Evolutionary conservation across 53 echinoderm and acorn worm species (phyloP).

Genomic region (Patiria pectinifera): DNA sequence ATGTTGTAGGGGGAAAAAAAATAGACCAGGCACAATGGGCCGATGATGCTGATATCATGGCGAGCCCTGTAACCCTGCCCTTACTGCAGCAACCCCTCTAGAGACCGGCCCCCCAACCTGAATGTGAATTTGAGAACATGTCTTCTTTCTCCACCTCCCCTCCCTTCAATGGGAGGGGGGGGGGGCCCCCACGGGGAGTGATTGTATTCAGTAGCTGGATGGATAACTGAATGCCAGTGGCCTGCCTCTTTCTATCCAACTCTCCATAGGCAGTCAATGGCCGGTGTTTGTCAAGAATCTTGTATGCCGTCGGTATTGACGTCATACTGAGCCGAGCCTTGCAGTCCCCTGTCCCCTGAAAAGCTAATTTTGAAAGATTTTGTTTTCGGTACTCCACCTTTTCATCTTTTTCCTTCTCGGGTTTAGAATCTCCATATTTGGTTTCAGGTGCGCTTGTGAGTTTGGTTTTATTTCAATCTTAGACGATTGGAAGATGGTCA

Average conservation of each 20-base stretch:
- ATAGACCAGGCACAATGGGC: slow-evolving; percentile 54
- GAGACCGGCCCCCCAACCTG: not conserved
- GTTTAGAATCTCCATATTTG: not conserved
- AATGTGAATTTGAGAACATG: slow-evolving; percentile 38
- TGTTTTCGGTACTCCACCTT: not conserved
- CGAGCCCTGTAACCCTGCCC: slow-evolving; percentile 21
- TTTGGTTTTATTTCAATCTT: not conserved
- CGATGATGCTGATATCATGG: slow-evolving; percentile 20
- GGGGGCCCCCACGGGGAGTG: not conserved
- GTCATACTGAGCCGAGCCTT: slow-evolving; percentile 38
- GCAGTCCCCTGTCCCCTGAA: not conserved
- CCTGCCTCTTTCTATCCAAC: not conserved
- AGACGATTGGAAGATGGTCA: not conserved
- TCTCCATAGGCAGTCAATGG: not conserved
- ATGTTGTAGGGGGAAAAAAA: not conserved
- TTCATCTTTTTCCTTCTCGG: not conserved
- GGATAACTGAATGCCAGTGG: slow-evolving; percentile 34
- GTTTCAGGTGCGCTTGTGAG: not conserved
- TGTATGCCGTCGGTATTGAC: slow-evolving; percentile 38
- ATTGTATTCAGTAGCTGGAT: slow-evolving; percentile 21
- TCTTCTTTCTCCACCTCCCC: slow-evolving; percentile 48
- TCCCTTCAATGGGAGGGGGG: slow-evolving; percentile 1
- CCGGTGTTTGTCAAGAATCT: slow-evolving; percentile 33
- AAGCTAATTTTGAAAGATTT: not conserved
- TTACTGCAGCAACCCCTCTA: slow-evolving; percentile 3